These are phyloP conservation scores for Lipophrys pholis DNA, from an alignment of 2,113 vertebrate species.

Conservation along the genomic window DNA sequence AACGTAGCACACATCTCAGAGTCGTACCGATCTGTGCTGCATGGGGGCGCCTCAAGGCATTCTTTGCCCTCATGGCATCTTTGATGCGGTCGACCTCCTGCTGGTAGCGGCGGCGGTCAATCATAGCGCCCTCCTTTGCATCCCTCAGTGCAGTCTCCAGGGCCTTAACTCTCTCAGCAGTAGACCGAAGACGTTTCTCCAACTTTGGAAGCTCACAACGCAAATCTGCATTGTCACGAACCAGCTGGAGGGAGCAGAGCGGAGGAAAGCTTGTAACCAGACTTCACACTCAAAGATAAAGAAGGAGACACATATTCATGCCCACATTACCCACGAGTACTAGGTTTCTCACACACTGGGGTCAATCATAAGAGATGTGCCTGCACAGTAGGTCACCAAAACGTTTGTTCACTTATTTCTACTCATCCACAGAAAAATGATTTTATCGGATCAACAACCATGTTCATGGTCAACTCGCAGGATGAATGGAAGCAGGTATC, in stretches of 20 bases:
- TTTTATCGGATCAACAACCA: too few relatives aligned
- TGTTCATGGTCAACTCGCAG: too few relatives aligned
- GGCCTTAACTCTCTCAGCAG: slow-evolving; percentile 96
- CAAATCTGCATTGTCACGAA: slow-evolving; percentile 98
- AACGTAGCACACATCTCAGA: too few relatives aligned
- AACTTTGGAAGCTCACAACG: slow-evolving; percentile 97
- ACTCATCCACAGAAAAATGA: too few relatives aligned
- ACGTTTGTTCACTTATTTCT: too few relatives aligned
- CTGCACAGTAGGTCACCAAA: too few relatives aligned
- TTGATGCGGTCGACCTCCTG: slow-evolving; percentile 93
- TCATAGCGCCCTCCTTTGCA: slow-evolving; percentile 91
- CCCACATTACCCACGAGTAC: too few relatives aligned
- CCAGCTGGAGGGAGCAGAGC: slow-evolving; percentile 80
- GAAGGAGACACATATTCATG: too few relatives aligned
- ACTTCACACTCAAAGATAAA: not conserved
- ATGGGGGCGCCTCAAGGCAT: slow-evolving; percentile 82
- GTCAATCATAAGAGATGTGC: too few relatives aligned
- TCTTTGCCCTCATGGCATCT: slow-evolving; percentile 89
- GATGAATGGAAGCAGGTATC: too few relatives aligned
- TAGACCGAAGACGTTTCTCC: slow-evolving; percentile 97
- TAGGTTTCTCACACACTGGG: too few relatives aligned
- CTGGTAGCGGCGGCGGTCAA: slow-evolving; percentile 91
- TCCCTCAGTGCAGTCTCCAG: slow-evolving; percentile 95
- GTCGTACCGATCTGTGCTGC: slow-evolving; percentile 88
- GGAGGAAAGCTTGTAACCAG: not conserved